Evolutionary conservation across 2,888 invertebrate genomes (phyloP).

Genomic region (Spisula subtruncata): DNA sequence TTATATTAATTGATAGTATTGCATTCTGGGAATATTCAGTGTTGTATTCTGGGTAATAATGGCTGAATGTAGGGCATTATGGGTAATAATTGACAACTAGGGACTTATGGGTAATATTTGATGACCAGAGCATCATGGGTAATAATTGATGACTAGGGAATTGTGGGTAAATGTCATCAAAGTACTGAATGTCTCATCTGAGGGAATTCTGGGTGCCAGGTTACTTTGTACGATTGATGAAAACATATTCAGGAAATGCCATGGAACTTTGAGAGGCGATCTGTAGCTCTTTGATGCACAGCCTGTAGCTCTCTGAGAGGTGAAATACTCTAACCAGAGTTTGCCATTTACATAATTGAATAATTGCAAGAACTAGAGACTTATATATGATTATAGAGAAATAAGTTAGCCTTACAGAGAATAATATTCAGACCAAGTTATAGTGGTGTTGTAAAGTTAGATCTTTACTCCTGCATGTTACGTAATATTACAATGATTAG

Average conservation of each 20-base stretch:
- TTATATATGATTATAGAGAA: neutral
- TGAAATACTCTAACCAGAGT: neutral
- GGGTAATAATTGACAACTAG: constrained; percentile 6
- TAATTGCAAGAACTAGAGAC: neutral
- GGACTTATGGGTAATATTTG: neutral
- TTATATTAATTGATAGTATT: neutral
- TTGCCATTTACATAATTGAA: constrained; percentile 26
- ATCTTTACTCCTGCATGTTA: too few relatives aligned
- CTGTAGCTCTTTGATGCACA: neutral
- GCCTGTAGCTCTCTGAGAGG: neutral
- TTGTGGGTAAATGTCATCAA: constrained; percentile 10
- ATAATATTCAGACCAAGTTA: too few relatives aligned
- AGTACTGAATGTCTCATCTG: neutral
- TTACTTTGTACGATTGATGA: neutral
- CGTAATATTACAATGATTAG: too few relatives aligned
- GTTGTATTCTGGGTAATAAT: neutral
- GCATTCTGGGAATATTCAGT: neutral
- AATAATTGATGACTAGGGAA: neutral
- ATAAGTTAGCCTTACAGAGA: too few relatives aligned
- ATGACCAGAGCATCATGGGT: neutral
- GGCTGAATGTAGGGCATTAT: neutral
- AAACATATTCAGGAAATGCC: neutral
- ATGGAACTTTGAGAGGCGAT: neutral
- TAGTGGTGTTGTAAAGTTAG: too few relatives aligned
- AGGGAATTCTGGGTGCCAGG: neutral